Percentiles rank a stretch among this genome's conserved stretches.
These are phyloP conservation scores for Hyperoplus lanceolatus DNA, from an alignment of 2,797 vertebrate species.

Conservation along the genomic window DNA sequence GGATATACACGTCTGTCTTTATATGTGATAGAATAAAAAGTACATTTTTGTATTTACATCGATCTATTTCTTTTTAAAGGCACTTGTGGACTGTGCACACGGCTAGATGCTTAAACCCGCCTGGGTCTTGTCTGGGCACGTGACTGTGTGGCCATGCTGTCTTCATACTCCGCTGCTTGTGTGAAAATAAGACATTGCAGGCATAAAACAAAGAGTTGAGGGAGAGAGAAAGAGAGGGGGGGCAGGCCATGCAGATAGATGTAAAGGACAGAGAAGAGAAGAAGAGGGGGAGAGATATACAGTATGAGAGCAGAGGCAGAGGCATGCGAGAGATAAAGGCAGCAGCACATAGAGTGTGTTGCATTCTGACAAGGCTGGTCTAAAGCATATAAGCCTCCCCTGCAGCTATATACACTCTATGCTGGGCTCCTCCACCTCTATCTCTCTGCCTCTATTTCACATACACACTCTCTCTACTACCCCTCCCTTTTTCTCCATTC, in stretches of 20 bases:
- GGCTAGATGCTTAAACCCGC: too few species aligned
- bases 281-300: slow-evolving; percentile 44
- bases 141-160: slow-evolving; percentile 32
- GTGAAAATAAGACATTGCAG: slow-evolving; percentile 67
- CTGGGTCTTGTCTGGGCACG: too few species aligned
- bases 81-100: too few species aligned
- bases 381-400: slow-evolving; percentile 76
- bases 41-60: too few species aligned
- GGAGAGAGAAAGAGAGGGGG: slow-evolving; percentile 48
- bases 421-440: slow-evolving; percentile 58
- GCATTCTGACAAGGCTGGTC: slow-evolving; percentile 73
- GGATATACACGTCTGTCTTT: too few species aligned
- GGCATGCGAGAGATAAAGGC: slow-evolving; percentile 69
- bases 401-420: slow-evolving; percentile 72
- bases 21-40: too few species aligned
- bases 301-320: slow-evolving; percentile 55
- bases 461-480: slow-evolving; percentile 36
- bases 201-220: slow-evolving; percentile 67
- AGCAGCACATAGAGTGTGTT: slow-evolving; percentile 64
- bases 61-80: too few species aligned
- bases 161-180: slow-evolving; percentile 56
- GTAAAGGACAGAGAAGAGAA: slow-evolving; percentile 53
- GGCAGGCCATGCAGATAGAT: slow-evolving; percentile 63
- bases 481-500: slow-evolving; percentile 8
- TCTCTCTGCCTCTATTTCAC: slow-evolving; percentile 61